Percentiles rank a stretch among this genome's conserved stretches.
Conservation (phyloP, 2,888 invertebrate genomes). For the Himalopsyche tibetana region DNA sequence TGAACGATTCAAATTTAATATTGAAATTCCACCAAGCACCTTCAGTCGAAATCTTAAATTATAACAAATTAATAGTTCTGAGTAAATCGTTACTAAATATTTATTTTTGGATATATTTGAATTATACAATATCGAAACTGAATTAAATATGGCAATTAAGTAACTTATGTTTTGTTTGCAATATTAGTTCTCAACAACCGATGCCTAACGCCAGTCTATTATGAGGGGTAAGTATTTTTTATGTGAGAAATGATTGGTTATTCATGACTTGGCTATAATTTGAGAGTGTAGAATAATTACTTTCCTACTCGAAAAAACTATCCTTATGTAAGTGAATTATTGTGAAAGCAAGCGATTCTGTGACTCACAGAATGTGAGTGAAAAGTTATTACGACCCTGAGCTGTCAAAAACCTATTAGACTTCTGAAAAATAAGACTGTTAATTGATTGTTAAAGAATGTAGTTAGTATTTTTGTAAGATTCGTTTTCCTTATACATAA, state of each 20-base stretch:
- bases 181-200: background rate
- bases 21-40: too few relatives aligned
- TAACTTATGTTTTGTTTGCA: too few relatives aligned
- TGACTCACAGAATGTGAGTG: background rate
- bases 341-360: background rate
- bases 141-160: too few relatives aligned
- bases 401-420: constrained; percentile 14
- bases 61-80: too few relatives aligned
- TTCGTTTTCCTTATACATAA: too few relatives aligned
- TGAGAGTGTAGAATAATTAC: constrained; percentile 18
- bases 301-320: background rate
- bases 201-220: background rate
- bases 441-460: background rate
- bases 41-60: too few relatives aligned
- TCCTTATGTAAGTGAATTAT: constrained; percentile 7
- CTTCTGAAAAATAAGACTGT: background rate
- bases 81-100: too few relatives aligned
- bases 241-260: background rate
- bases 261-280: constrained; percentile 12
- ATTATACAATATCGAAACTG: too few relatives aligned
- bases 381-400: background rate
- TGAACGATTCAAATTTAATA: too few relatives aligned
- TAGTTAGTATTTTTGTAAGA: too few relatives aligned
- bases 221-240: background rate
- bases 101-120: too few relatives aligned